A percentile compares a stretch with the other conserved stretches of the same genome.
Evolutionary conservation across 2,113 vertebrate genomes (phyloP).

Genomic region (Euleptes europaea): DNA sequence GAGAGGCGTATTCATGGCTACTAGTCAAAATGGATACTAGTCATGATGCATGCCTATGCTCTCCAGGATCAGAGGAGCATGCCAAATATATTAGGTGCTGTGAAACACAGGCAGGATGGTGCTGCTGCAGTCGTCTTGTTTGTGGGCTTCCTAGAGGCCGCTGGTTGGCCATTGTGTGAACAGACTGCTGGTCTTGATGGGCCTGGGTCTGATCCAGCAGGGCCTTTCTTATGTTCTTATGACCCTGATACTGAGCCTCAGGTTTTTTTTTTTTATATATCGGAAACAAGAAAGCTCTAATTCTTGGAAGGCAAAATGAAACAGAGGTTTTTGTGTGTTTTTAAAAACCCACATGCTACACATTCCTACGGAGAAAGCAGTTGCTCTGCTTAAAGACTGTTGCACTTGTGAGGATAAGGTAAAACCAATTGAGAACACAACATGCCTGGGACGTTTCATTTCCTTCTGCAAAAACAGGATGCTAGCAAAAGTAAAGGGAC

Average conservation of each 20-base stretch:
- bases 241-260: neutral
- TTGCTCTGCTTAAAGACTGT: slow-evolving; percentile 42
- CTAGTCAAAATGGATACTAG: too few relatives aligned
- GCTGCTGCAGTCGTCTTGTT: too few relatives aligned
- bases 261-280: neutral
- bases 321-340: slow-evolving; percentile 5
- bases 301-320: slow-evolving; percentile 49
- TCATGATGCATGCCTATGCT: too few relatives aligned
- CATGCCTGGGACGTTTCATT: slow-evolving; percentile 34
- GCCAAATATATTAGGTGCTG: too few relatives aligned
- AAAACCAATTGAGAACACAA: slow-evolving; percentile 39
- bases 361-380: slow-evolving; percentile 35
- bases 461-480: neutral
- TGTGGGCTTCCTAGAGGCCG: too few relatives aligned
- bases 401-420: slow-evolving; percentile 39
- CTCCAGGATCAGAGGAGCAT: too few relatives aligned
- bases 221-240: too few relatives aligned
- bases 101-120: too few relatives aligned
- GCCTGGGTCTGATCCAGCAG: too few relatives aligned
- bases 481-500: slow-evolving; percentile 20
- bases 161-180: too few relatives aligned
- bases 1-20: too few relatives aligned
- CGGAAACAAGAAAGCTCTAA: slow-evolving; percentile 11
- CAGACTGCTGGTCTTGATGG: too few relatives aligned
- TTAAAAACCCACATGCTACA: slow-evolving; percentile 9